Conservation (phyloP, 2,797 vertebrate genomes). For the Setipinna tenuifilis region DNA sequence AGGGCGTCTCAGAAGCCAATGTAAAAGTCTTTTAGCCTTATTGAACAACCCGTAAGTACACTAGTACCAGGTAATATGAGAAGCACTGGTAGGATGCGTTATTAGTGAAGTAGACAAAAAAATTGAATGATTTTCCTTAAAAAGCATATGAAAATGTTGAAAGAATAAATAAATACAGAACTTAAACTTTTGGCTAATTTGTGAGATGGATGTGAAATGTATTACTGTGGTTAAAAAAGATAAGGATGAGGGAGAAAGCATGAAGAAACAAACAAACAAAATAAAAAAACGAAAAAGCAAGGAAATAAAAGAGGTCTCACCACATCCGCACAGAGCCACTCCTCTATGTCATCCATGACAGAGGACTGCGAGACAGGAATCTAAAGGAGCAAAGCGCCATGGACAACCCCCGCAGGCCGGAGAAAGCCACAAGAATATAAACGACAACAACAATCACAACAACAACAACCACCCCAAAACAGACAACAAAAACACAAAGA, state of each 20-base stretch:
- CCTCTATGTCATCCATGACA: constrained; percentile 99
- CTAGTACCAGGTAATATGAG: constrained; percentile 35
- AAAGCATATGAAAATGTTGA: neutral
- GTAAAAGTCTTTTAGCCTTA: neutral
- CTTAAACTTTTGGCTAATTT: constrained; percentile 30
- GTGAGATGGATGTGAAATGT: constrained; percentile 41
- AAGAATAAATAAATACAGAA: constrained; percentile 14
- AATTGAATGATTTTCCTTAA: constrained; percentile 30
- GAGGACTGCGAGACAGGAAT: constrained; percentile 98
- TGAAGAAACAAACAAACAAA: constrained; percentile 59
- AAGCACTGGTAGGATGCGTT: constrained; percentile 26
- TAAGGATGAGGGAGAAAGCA: constrained; percentile 24
- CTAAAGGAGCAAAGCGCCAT: constrained; percentile 85
- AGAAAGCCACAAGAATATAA: constrained; percentile 77
- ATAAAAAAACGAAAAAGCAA: no score
- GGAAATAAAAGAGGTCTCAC: constrained; percentile 90
- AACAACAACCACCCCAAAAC: constrained; percentile 68
- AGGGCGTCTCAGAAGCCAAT: neutral
- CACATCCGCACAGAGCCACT: constrained; percentile 99
- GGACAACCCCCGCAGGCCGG: constrained; percentile 74
- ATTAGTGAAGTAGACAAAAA: constrained; percentile 17
- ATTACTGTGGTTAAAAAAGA: constrained; percentile 33
- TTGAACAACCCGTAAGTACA: constrained; percentile 8
- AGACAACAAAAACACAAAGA: constrained; percentile 58
- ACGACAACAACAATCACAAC: constrained; percentile 52